Evolutionary conservation across 2,797 vertebrate genomes (phyloP).

Genomic region (Dallia pectoralis): DNA sequence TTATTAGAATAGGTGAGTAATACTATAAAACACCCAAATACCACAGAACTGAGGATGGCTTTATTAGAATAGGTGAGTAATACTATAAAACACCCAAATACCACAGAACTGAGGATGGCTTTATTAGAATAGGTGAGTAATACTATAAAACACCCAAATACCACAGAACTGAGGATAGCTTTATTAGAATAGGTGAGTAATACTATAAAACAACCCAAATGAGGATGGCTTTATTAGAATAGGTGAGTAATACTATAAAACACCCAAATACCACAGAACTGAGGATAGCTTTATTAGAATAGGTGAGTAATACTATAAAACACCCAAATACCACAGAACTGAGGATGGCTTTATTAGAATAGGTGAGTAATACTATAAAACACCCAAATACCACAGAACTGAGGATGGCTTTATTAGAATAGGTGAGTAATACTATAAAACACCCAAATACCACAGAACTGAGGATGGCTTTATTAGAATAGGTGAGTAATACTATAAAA

Average conservation of each 20-base stretch:
- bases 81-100: conserved; percentile 76
- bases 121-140: conserved; percentile 89
- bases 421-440: conserved; percentile 75
- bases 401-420: conserved; percentile 93
- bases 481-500: conserved; percentile 75
- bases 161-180: conserved; percentile 88
- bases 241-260: conserved; percentile 75
- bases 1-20: conserved; percentile 89
- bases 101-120: conserved; percentile 88
- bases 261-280: conserved; percentile 84
- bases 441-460: conserved; percentile 84
- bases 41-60: conserved; percentile 88
- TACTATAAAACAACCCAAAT: conserved; percentile 80
- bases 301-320: conserved; percentile 75
- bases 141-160: conserved; percentile 76
- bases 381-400: conserved; percentile 84
- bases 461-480: conserved; percentile 93
- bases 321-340: conserved; percentile 84
- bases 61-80: conserved; percentile 89
- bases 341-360: conserved; percentile 93
- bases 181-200: conserved; percentile 89
- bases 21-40: conserved; percentile 76
- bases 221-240: conserved; percentile 93
- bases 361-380: conserved; percentile 75
- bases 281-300: conserved; percentile 93